Conservation (phyloP, 2,113 vertebrate species). For the Paralichthys olivaceus region DNA sequence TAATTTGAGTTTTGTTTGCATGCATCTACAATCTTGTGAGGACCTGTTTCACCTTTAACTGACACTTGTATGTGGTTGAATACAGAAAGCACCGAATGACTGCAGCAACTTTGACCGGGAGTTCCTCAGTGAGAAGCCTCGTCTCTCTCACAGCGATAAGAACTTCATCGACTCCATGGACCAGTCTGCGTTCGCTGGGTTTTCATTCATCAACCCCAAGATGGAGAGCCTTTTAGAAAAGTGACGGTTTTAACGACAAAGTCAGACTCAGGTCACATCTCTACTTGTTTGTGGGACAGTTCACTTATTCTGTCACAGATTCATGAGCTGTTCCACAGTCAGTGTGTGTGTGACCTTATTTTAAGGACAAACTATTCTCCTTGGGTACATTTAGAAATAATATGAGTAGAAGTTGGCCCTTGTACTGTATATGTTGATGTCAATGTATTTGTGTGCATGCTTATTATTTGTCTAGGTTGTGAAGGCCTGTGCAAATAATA, state of each 20-base stretch:
- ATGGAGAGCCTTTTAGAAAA: constrained; percentile 91
- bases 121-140: constrained; percentile 95
- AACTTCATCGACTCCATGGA: constrained; percentile 99
- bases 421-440: constrained; percentile 66
- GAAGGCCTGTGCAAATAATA: constrained; percentile 60
- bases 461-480: constrained; percentile 57
- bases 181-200: constrained; percentile 91
- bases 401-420: constrained; percentile 38
- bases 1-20: not conserved
- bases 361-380: constrained; percentile 50
- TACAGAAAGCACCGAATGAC: constrained; percentile 91
- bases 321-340: constrained; percentile 43
- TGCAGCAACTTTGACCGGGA: constrained; percentile 98
- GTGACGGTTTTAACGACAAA: constrained; percentile 59
- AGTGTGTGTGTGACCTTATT: constrained; percentile 62
- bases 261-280: constrained; percentile 26
- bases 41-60: constrained; percentile 3
- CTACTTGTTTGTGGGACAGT: constrained; percentile 34
- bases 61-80: constrained; percentile 37
- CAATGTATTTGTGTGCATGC: constrained; percentile 72
- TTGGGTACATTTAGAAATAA: constrained; percentile 58
- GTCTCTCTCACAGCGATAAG: constrained; percentile 93
- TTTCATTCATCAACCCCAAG: constrained; percentile 94
- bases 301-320: constrained; percentile 32
- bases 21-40: not conserved